These are phyloP conservation scores for Protosalanx chinensis DNA, from an alignment of 2,797 vertebrate species.

Conservation along the genomic window DNA sequence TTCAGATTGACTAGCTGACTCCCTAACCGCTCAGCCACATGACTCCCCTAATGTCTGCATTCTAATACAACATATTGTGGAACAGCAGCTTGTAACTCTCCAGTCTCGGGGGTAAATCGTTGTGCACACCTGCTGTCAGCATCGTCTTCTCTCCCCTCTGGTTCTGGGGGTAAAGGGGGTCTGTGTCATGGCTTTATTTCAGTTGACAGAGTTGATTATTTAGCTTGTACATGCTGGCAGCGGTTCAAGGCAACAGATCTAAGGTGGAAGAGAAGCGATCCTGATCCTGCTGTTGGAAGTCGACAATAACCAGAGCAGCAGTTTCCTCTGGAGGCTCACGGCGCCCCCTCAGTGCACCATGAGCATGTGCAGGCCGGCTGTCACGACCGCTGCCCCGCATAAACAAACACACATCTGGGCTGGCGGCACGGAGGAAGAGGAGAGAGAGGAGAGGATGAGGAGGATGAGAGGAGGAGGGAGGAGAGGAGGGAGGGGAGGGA, in stretches of 20 bases:
- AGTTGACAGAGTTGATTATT: not conserved
- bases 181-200: not conserved
- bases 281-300: conserved; percentile 11
- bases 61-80: too few relatives aligned
- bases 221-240: not conserved
- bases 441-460: not conserved
- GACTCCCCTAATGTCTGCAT: too few relatives aligned
- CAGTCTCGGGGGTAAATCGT: too few relatives aligned
- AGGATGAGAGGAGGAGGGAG: too few relatives aligned
- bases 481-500: too few relatives aligned
- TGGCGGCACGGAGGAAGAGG: conserved; percentile 24
- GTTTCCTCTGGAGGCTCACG: conserved; percentile 7
- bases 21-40: too few relatives aligned
- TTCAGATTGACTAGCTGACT: too few relatives aligned
- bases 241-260: not conserved
- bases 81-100: too few relatives aligned
- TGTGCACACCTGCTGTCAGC: too few relatives aligned
- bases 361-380: conserved; percentile 44
- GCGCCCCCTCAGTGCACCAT: conserved; percentile 42
- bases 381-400: conserved; percentile 46
- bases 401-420: conserved; percentile 70
- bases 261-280: not conserved
- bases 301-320: conserved; percentile 14
- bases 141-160: too few relatives aligned
- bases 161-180: not conserved